Evolutionary conservation across 2,797 vertebrate genomes (phyloP).

Genomic region (Protosalanx chinensis): DNA sequence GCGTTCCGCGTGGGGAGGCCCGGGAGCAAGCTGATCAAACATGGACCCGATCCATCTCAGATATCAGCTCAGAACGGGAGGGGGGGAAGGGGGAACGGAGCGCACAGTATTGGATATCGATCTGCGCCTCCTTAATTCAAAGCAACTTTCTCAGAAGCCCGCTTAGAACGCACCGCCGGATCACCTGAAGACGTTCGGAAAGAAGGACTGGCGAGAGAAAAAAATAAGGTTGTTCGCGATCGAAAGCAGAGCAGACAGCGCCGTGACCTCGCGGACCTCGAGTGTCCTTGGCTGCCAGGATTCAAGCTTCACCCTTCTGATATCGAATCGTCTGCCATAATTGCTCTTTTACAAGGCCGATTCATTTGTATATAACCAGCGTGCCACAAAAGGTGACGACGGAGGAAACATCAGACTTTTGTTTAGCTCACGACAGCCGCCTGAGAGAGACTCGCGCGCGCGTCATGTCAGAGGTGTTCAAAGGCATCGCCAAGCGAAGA

Average conservation of each 20-base stretch:
- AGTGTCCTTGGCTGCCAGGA: constrained; percentile 34
- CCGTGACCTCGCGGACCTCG: constrained; percentile 29
- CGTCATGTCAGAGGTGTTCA: constrained; percentile 22
- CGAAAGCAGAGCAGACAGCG: constrained; percentile 41
- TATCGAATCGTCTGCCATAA: constrained; percentile 40
- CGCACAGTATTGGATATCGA: constrained; percentile 56
- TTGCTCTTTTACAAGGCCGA: constrained; percentile 40
- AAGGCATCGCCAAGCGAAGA: constrained; percentile 36
- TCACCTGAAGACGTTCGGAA: constrained; percentile 51
- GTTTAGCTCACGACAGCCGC: constrained; percentile 16
- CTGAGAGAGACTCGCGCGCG: neutral
- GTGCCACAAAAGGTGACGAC: constrained; percentile 9
- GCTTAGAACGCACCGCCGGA: constrained; percentile 55
- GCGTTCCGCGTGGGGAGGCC: constrained; percentile 21
- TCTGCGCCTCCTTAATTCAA: constrained; percentile 51
- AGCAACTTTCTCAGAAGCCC: constrained; percentile 46
- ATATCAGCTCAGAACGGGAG: constrained; percentile 23
- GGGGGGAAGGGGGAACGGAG: constrained; percentile 20
- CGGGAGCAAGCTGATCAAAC: constrained; percentile 32
- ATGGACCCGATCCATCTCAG: constrained; percentile 15
- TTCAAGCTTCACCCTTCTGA: constrained; percentile 34
- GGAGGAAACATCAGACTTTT: constrained; percentile 11
- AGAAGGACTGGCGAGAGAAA: constrained; percentile 34
- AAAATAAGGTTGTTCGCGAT: constrained; percentile 44
- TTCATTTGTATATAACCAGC: constrained; percentile 51